Evolutionary conservation across 1,140 invertebrate species (phyloP).

Genomic region (Trichomalopsis sarcophagae): DNA sequence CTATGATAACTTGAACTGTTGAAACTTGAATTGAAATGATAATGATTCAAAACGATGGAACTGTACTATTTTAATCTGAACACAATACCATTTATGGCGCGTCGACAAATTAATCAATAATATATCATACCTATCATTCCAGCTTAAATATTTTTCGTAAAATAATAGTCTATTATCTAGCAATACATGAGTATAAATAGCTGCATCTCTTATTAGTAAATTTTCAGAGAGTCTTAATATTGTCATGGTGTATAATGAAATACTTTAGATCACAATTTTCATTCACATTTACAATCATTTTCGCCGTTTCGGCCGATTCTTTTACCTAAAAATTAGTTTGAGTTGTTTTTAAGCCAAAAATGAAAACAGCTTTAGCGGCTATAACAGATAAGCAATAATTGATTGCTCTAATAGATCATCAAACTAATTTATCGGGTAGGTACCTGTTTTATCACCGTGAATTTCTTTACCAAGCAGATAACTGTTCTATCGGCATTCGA

Average conservation of each 20-base stretch:
- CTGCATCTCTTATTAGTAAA: background rate
- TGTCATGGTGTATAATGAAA: background rate
- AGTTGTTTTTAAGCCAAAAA: no score
- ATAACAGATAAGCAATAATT: no score
- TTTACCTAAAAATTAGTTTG: no score
- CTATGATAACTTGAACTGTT: no score
- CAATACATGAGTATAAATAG: background rate
- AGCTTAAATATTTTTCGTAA: conserved; percentile 18
- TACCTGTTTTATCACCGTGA: background rate
- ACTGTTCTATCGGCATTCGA: no score
- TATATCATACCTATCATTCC: conserved; percentile 17
- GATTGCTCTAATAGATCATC: no score
- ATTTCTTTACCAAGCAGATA: no score
- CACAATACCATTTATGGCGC: background rate
- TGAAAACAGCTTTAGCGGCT: no score
- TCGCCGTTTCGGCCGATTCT: background rate
- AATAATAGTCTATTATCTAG: background rate
- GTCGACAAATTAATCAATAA: conserved; percentile 1
- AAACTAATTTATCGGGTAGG: background rate
- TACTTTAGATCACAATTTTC: background rate
- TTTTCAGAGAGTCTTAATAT: background rate
- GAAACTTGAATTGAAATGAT: no score
- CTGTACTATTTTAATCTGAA: background rate
- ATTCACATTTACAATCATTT: background rate
- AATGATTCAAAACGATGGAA: background rate